These are phyloP conservation scores for Cheilosia impressa DNA, from an alignment of 2,888 invertebrate species.

Conservation along the genomic window DNA sequence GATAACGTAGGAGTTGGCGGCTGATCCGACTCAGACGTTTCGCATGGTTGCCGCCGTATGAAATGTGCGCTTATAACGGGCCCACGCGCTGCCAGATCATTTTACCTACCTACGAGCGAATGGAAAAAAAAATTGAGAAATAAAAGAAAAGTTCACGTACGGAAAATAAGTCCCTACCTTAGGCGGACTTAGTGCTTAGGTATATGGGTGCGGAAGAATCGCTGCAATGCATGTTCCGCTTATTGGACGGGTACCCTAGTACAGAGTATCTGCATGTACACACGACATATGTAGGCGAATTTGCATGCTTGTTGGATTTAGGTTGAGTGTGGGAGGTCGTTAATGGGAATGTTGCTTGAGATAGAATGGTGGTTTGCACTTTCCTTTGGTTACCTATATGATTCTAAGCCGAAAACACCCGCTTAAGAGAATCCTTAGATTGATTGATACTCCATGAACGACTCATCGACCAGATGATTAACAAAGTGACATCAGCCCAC, in stretches of 20 bases:
- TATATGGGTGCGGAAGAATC: conserved; percentile 48
- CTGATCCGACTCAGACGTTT: conserved; percentile 39
- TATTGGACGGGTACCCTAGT: conserved; percentile 34
- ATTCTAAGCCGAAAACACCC: neutral
- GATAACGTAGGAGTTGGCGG: conserved; percentile 36
- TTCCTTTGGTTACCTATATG: neutral
- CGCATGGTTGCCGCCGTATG: conserved; percentile 50
- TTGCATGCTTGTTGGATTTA: conserved; percentile 2
- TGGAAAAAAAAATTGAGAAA: conserved; percentile 8
- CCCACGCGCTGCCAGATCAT: conserved; percentile 59
- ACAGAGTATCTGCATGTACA: neutral
- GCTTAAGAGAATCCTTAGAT: neutral
- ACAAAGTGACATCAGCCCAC: neutral
- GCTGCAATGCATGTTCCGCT: conserved; percentile 55
- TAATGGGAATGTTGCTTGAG: neutral
- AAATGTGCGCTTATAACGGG: conserved; percentile 63
- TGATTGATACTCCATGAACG: neutral
- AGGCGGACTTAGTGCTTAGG: neutral
- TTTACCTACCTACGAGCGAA: conserved; percentile 41
- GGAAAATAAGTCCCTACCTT: neutral
- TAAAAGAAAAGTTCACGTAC: neutral
- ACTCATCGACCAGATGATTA: conserved; percentile 2
- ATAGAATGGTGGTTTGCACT: neutral
- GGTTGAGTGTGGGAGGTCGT: neutral
- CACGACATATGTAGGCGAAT: conserved; percentile 1